Base-by-base conservation (phyloP, 2,113 vertebrate species). In the Riparia riparia region DNA sequence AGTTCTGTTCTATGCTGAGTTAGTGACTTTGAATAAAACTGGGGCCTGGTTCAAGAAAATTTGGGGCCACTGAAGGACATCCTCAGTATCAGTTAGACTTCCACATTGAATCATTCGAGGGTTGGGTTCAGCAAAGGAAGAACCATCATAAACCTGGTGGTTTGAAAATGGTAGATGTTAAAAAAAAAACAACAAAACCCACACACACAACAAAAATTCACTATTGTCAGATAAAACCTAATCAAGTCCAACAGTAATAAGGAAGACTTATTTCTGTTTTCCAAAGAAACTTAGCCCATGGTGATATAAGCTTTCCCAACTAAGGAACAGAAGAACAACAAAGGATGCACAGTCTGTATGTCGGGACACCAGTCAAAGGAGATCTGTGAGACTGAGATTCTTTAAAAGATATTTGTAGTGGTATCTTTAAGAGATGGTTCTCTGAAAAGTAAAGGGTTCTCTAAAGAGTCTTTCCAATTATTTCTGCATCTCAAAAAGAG, bases 401-500 rank as follows among this genome's bases (percentile, higher is more conserved):
- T 64, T 60, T 44, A 10, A 18, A 68, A 65, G 2, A 12, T 17
- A 66, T 28, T 54, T 53, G 39, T 49, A 58, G 37, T 28, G 29
- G 31, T 87, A 54, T 66, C 74, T 93, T 71, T 86, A 84, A 74
- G 77, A 82, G 14, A 73, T 8, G 4, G 19, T 37, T 73, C 29
- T 51, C 53, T 70, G 49, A 82, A 89, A 91, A 90, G 16, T 17
- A 87, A 82, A 90, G 24, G 17, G 32, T 24, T 89, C 79, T 86
- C 93, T 86, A 39, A 87, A 94, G 57, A 85, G 24, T 41, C 41
- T 78, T 94, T 73, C 20, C 73, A 84, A 77, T 72, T 51, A 85
- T 47, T 92, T 77, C 58, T 60, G 22, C 54, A 85, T 49, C 83
- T 80, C 65, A 42, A 66, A 95, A 90, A 82, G 44, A 76, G 89